phyloP scores from a whole-genome alignment of 2,113 vertebrate genomes.

The Zosterops borbonicus region DNA sequence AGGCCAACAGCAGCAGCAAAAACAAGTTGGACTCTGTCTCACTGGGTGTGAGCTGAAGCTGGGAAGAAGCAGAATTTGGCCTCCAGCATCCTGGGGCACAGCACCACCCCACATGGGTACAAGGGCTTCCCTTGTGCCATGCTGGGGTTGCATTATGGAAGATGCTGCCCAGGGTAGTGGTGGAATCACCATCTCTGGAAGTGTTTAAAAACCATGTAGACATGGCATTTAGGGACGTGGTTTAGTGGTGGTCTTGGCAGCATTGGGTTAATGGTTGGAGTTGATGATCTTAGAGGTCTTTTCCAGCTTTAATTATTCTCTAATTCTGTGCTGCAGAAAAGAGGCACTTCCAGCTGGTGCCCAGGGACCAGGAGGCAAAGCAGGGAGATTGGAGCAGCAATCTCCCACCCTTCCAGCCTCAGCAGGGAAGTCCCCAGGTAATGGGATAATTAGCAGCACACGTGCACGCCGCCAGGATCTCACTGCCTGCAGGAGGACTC shows the following conservation, averaged over 20 bases:
- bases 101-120: no score
- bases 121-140: rapidly evolving
- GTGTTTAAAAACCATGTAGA: neutral
- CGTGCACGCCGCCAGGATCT: neutral
- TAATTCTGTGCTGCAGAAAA: neutral
- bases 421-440: neutral
- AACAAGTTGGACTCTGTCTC: neutral
- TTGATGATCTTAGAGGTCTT: neutral
- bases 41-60: neutral
- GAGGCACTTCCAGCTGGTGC: neutral
- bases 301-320: neutral
- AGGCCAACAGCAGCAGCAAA: neutral
- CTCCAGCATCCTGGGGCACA: rapidly evolving
- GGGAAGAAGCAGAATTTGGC: neutral
- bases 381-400: neutral
- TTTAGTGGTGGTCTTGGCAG: neutral
- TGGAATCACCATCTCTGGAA: neutral
- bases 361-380: neutral
- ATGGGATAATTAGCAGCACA: neutral
- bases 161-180: neutral
- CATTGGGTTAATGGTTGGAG: neutral
- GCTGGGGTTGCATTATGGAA: neutral
- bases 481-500: neutral
- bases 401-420: neutral
- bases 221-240: neutral